phyloP scores from a whole-genome alignment of 2,797 vertebrate species.

The Prunella strophiata region DNA sequence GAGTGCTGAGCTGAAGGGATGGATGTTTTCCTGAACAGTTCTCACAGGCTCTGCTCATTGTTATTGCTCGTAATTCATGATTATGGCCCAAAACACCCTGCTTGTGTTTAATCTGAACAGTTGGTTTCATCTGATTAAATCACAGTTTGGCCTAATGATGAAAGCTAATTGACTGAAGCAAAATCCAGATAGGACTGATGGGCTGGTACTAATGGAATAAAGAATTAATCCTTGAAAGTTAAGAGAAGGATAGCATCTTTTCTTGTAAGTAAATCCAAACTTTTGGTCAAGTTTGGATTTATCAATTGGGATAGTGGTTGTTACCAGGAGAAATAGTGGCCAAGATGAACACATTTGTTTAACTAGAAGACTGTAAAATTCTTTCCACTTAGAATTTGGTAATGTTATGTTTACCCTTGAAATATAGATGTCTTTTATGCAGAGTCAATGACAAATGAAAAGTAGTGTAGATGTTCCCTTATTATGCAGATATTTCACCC shows the following conservation, averaged over 20 bases:
- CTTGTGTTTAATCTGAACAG: neutral
- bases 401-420: neutral
- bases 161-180: neutral
- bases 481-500: neutral
- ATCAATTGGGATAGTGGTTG: neutral
- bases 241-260: neutral
- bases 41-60: neutral
- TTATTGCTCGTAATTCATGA: neutral
- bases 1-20: accelerated
- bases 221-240: neutral
- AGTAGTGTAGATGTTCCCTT: neutral
- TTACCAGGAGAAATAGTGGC: neutral
- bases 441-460: neutral
- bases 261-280: neutral
- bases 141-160: neutral
- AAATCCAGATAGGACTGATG: neutral
- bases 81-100: neutral
- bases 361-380: neutral
- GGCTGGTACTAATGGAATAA: neutral
- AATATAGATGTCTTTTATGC: neutral
- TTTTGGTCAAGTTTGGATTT: neutral
- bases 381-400: neutral
- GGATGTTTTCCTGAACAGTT: neutral
- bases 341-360: neutral
- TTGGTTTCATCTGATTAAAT: conserved; percentile 17